Evolutionary conservation across 2,797 vertebrate genomes (phyloP).

Genomic region (Alauda arvensis): DNA sequence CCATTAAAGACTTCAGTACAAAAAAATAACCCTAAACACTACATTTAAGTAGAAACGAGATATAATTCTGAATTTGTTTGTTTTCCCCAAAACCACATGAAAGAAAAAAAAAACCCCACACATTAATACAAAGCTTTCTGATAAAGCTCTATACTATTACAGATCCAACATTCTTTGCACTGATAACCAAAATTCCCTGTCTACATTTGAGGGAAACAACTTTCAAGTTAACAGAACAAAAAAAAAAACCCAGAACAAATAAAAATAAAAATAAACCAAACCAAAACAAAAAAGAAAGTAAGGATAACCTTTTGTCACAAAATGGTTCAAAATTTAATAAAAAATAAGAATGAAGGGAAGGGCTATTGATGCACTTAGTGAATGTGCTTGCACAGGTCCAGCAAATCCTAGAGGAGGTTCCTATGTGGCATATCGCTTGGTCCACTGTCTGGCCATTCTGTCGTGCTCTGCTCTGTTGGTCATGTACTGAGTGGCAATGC

Average conservation of each 20-base stretch:
- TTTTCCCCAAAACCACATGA: constrained; percentile 82
- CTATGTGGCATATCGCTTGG: constrained; percentile 84
- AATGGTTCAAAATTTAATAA: constrained; percentile 83
- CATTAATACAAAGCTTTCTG: constrained; percentile 86
- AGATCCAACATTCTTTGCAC: constrained; percentile 92
- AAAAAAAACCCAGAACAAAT: constrained; percentile 59
- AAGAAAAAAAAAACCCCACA: constrained; percentile 75
- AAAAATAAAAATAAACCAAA: constrained; percentile 77
- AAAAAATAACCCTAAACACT: constrained; percentile 82
- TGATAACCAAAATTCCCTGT: constrained; percentile 91
- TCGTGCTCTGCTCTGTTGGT: constrained; percentile 84
- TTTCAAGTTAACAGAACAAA: constrained; percentile 94
- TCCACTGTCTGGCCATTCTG: constrained; percentile 85
- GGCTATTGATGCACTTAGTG: constrained; percentile 91
- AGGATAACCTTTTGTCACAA: constrained; percentile 83
- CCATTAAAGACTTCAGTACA: constrained; percentile 85
- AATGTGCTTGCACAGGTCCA: constrained; percentile 93
- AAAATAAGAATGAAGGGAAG: constrained; percentile 74
- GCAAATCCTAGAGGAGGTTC: constrained; percentile 64
- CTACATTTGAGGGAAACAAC: constrained; percentile 86
- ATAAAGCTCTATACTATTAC: constrained; percentile 89
- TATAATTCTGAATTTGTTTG: constrained; percentile 85
- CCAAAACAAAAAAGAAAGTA: background rate
- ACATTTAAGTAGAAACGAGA: constrained; percentile 83
- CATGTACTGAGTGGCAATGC: constrained; percentile 84